Evolutionary conservation across 1,140 invertebrate genomes (phyloP).

Genomic region (Drosophila ogumai): DNA sequence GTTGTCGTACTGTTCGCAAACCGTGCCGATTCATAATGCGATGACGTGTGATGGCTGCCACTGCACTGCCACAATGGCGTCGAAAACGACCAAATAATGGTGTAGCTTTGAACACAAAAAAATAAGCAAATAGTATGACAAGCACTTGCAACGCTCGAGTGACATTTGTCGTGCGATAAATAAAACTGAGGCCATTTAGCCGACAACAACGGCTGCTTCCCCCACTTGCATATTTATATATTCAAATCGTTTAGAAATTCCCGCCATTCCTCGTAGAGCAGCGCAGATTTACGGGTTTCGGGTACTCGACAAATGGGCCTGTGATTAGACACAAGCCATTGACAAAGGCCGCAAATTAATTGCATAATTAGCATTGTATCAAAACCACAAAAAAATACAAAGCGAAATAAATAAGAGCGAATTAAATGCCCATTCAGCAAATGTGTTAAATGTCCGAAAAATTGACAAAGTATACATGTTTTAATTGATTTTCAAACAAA

Average conservation of each 20-base stretch:
- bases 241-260: constrained; percentile 67
- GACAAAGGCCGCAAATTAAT: constrained; percentile 65
- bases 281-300: constrained; percentile 28
- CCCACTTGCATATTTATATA: constrained; percentile 72
- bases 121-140: constrained; percentile 46
- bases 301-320: constrained; percentile 32
- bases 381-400: neutral
- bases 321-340: constrained; percentile 54
- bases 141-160: constrained; percentile 64
- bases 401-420: constrained; percentile 6
- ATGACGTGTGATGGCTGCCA: constrained; percentile 53
- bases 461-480: constrained; percentile 3
- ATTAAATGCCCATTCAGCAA: neutral
- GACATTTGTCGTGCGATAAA: constrained; percentile 76
- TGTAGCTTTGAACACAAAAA: neutral
- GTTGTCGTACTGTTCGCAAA: constrained; percentile 8
- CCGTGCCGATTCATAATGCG: constrained; percentile 62
- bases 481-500: constrained; percentile 30
- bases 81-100: constrained; percentile 33
- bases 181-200: constrained; percentile 75
- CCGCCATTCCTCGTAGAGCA: constrained; percentile 38
- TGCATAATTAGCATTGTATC: constrained; percentile 62
- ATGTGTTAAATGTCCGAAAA: constrained; percentile 22
- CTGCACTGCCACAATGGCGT: constrained; percentile 24
- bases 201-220: constrained; percentile 19